These are phyloP conservation scores for Tapirus terrestris DNA, from an alignment of 2,113 vertebrate genomes.

Conservation along the genomic window DNA sequence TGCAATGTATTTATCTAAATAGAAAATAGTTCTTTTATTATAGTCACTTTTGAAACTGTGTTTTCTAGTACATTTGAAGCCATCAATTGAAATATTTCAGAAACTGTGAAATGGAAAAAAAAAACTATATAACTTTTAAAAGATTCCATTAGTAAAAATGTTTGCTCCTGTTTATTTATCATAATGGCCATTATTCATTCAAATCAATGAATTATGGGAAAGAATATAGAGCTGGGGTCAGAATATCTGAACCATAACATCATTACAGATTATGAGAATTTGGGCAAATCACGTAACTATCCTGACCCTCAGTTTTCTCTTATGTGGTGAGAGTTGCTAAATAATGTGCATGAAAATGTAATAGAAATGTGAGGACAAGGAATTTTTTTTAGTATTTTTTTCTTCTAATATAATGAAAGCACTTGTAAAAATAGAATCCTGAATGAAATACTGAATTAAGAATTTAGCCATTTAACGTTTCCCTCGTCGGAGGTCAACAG, in stretches of 20 bases:
- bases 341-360: neutral
- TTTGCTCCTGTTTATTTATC: neutral
- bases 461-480: slow-evolving; percentile 21
- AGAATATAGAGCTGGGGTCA: neutral
- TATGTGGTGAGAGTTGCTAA: neutral
- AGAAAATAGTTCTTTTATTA: slow-evolving; percentile 27
- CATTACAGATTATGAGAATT: neutral
- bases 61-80: neutral
- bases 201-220: neutral
- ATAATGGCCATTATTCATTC: neutral
- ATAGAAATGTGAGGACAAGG: neutral
- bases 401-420: neutral
- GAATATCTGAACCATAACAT: neutral
- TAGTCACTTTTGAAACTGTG: neutral
- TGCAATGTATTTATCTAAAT: slow-evolving; percentile 50
- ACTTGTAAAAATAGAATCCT: slow-evolving; percentile 6
- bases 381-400: neutral
- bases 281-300: neutral
- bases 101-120: neutral
- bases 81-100: slow-evolving; percentile 9
- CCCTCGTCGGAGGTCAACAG: neutral
- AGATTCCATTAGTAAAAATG: neutral
- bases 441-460: neutral
- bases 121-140: neutral
- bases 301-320: neutral